Percentiles rank a stretch among this genome's conserved stretches.
Conservation (phyloP, 92 coral and sea anemone species). For the Parazoanthus swiftii region DNA sequence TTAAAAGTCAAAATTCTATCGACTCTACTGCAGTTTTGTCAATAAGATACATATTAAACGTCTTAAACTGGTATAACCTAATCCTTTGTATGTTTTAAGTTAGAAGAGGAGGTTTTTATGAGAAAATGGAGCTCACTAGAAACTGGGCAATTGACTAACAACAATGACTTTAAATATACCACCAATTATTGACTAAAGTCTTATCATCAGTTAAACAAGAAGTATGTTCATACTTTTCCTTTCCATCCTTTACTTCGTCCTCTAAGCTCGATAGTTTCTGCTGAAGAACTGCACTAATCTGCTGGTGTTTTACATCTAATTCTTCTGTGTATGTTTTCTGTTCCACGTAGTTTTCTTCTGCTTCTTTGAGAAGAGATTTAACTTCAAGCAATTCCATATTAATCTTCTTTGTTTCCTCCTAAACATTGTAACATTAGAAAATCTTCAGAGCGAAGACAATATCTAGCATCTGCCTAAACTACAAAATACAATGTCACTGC, state of each 20-base stretch:
- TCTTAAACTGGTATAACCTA: background rate
- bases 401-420: conserved; percentile 78
- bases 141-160: background rate
- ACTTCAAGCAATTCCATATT: conserved; percentile 49
- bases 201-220: background rate
- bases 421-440: background rate
- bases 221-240: conserved; percentile 56
- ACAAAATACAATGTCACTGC: background rate
- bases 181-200: background rate
- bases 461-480: background rate
- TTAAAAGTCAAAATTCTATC: no score
- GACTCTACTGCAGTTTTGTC: background rate
- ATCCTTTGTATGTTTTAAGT: background rate
- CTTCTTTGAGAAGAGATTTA: conserved; percentile 54
- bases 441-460: background rate
- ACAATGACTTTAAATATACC: no score
- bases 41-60: background rate
- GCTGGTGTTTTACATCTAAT: conserved; percentile 58
- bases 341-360: conserved; percentile 51
- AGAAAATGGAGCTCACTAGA: background rate
- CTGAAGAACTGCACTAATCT: conserved; percentile 54
- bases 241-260: conserved; percentile 51
- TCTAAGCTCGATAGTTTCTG: conserved; percentile 64
- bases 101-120: background rate
- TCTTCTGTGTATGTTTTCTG: conserved; percentile 51